Percentiles rank a stretch among this genome's conserved stretches.
Evolutionary conservation across 1,140 invertebrate genomes (phyloP).

Genomic region (Zeugodacus cucurbitae): DNA sequence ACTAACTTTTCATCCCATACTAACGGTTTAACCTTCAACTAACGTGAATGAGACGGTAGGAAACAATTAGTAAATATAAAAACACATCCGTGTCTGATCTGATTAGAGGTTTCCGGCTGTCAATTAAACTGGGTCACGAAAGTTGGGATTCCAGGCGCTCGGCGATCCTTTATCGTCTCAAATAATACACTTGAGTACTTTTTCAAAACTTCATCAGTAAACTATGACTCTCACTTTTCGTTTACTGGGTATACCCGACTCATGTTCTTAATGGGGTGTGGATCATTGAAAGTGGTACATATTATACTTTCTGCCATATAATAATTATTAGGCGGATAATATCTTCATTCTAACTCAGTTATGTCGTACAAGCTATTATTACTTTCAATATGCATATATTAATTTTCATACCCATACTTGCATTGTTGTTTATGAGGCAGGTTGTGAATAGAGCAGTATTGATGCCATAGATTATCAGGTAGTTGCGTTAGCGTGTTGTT

Average conservation of each 20-base stretch:
- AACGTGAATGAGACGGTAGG: no score
- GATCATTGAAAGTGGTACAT: background rate
- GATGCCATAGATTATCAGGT: background rate
- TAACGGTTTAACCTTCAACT: no score
- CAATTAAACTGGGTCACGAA: no score
- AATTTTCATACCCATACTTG: background rate
- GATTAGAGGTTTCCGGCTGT: no score
- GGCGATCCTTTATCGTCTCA: no score
- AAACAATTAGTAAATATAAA: no score
- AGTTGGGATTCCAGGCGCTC: no score
- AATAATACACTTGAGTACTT: background rate
- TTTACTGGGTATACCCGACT: background rate
- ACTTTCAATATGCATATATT: constrained; percentile 27
- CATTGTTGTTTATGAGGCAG: background rate
- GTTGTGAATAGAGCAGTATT: no score
- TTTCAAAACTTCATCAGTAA: background rate
- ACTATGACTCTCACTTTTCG: background rate
- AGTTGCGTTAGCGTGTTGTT: background rate
- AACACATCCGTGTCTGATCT: no score
- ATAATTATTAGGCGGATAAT: constrained; percentile 30
- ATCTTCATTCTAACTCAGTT: constrained; percentile 33
- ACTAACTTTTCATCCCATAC: no score
- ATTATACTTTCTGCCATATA: background rate
- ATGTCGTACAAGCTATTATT: constrained; percentile 32
- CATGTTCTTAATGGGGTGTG: background rate